Percentiles rank a stretch among this genome's conserved stretches.
Evolutionary conservation across 2,113 vertebrate species (phyloP).

Genomic region (Pygoscelis antarcticus): DNA sequence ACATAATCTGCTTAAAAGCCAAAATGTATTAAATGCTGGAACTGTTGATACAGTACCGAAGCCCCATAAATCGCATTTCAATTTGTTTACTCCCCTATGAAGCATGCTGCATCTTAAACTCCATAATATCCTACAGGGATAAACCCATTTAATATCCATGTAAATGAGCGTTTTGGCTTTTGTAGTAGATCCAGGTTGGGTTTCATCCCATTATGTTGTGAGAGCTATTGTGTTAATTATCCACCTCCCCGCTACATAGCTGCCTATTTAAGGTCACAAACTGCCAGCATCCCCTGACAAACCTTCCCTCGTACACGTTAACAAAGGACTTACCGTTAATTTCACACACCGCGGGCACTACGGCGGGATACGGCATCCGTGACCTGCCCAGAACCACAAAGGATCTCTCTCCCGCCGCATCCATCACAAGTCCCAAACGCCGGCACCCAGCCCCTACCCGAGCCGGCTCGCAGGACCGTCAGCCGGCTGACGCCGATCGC

Average conservation of each 20-base stretch:
- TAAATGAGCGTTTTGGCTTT: constrained; percentile 55
- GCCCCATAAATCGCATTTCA: constrained; percentile 14
- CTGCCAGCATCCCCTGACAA: background rate
- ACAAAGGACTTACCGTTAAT: constrained; percentile 75
- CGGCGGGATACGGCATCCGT: constrained; percentile 57
- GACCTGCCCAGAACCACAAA: constrained; percentile 69
- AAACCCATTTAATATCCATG: constrained; percentile 66
- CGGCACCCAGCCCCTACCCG: background rate
- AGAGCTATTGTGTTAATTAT: constrained; percentile 59
- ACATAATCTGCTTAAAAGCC: constrained; percentile 55
- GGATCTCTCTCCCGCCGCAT: constrained; percentile 40
- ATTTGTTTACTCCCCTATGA: constrained; percentile 42
- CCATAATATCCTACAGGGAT: constrained; percentile 58
- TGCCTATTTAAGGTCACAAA: background rate
- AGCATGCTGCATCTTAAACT: constrained; percentile 59
- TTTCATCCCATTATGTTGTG: constrained; percentile 41
- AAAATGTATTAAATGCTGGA: constrained; percentile 37
- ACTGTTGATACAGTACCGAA: background rate
- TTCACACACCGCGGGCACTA: constrained; percentile 27
- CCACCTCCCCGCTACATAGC: background rate
- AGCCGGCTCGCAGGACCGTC: background rate
- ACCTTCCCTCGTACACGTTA: constrained; percentile 38
- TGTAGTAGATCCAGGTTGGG: constrained; percentile 36
- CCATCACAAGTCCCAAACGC: background rate
- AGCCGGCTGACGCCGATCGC: background rate